A percentile compares a stretch with the other conserved stretches of the same genome.
Evolutionary conservation across 2,113 vertebrate species (phyloP).

Genomic region (Microtus pennsylvanicus): DNA sequence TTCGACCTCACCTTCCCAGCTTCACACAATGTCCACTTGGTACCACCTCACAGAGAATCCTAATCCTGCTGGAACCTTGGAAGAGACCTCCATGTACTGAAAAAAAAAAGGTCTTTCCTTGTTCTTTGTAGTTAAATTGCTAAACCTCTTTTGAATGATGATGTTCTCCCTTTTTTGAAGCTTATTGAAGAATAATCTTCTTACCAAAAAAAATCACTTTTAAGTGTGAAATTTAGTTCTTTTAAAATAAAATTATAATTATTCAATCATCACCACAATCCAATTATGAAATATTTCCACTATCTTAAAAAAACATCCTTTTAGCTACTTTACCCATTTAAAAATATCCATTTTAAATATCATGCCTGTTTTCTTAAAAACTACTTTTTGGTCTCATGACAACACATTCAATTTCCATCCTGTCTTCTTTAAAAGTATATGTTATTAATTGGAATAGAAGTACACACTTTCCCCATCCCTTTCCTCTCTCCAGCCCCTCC

Average conservation of each 20-base stretch:
- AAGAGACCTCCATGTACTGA: background rate
- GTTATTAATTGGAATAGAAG: background rate
- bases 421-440: background rate
- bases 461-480: background rate
- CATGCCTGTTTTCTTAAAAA: background rate
- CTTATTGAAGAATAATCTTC: slow-evolving; percentile 28
- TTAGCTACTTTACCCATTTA: background rate
- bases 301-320: slow-evolving; percentile 14
- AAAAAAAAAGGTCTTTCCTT: background rate
- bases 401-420: background rate
- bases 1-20: background rate
- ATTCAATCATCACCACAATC: background rate
- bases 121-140: background rate
- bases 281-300: slow-evolving; percentile 38
- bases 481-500: background rate
- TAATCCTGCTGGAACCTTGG: background rate
- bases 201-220: slow-evolving; percentile 29
- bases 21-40: too few relatives aligned
- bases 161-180: background rate
- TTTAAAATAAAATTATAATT: slow-evolving; percentile 40
- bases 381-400: background rate
- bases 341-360: slow-evolving; percentile 17
- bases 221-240: slow-evolving; percentile 20
- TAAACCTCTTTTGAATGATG: background rate
- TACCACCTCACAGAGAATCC: background rate